These are phyloP conservation scores for Henricia sp. DNA, from an alignment of 53 echinoderm and acorn worm species.

Conservation along the genomic window DNA sequence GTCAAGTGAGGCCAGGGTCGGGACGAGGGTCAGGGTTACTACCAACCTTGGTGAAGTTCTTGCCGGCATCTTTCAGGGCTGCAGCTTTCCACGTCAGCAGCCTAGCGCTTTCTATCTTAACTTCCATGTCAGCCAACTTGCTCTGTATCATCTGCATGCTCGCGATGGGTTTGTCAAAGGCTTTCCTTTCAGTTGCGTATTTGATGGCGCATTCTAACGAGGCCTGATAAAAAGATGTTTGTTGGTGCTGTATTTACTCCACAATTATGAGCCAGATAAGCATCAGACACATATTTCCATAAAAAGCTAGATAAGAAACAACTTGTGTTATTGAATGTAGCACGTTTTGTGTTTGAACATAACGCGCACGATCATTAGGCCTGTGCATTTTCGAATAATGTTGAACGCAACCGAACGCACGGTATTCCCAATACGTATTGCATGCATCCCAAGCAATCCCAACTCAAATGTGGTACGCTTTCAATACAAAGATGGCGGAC, in stretches of 20 bases:
- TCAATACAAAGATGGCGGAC: too few species aligned
- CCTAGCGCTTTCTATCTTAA: conserved; percentile 85
- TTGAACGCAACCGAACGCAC: too few species aligned
- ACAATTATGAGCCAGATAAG: too few species aligned
- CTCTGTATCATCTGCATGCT: conserved; percentile 86
- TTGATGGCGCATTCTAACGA: conserved; percentile 92
- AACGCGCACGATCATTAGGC: too few species aligned
- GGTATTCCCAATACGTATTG: too few species aligned
- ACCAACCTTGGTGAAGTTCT: conserved; percentile 78
- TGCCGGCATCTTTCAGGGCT: conserved; percentile 83
- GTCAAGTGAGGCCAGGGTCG: neutral
- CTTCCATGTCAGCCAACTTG: conserved; percentile 97
- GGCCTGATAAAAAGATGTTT: conserved; percentile 66
- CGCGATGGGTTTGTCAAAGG: conserved; percentile 91
- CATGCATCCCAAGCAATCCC: too few species aligned
- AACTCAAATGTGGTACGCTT: too few species aligned
- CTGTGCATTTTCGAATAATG: too few species aligned
- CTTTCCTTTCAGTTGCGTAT: conserved; percentile 85
- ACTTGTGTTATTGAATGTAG: too few species aligned
- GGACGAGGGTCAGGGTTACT: neutral
- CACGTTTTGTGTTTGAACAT: too few species aligned
- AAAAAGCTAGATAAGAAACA: too few species aligned
- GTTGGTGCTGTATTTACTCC: neutral
- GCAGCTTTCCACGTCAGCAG: conserved; percentile 96
- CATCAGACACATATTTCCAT: too few species aligned